Conservation (phyloP, 2,888 invertebrate genomes). For the Caenorhabditis sulstoni region DNA sequence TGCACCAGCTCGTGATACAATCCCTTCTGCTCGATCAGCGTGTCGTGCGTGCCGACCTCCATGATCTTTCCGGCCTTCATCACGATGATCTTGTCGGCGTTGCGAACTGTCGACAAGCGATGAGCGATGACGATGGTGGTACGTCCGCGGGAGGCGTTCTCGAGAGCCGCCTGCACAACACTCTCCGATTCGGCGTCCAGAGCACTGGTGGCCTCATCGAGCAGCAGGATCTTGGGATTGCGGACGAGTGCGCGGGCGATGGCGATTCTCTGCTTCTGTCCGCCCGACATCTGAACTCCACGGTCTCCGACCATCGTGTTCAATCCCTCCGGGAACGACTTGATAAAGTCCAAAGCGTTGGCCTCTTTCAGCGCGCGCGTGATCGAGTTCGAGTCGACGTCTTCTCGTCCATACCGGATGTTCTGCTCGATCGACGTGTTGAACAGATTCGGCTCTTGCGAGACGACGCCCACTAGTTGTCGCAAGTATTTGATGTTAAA, state of each 20-base stretch:
- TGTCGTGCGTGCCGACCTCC: conserved; percentile 85
- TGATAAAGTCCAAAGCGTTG: conserved; percentile 82
- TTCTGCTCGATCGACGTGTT: conserved; percentile 83
- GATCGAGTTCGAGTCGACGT: conserved; percentile 71
- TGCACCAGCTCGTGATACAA: conserved; percentile 85
- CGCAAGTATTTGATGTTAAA: conserved; percentile 83
- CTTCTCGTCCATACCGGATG: conserved; percentile 80
- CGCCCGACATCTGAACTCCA: conserved; percentile 82
- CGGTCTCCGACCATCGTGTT: conserved; percentile 82
- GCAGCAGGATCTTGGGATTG: conserved; percentile 68
- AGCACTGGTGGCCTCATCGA: conserved; percentile 76
- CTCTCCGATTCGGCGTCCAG: conserved; percentile 72
- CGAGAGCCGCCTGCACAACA: conserved; percentile 72
- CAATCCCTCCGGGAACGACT: conserved; percentile 80
- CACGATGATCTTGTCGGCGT: conserved; percentile 82
- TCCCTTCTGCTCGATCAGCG: conserved; percentile 84
- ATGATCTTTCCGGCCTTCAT: conserved; percentile 81
- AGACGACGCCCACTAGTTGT: conserved; percentile 81
- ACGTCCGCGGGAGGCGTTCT: conserved; percentile 78
- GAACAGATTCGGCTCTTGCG: conserved; percentile 85
- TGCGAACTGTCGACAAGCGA: conserved; percentile 83
- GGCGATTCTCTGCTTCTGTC: conserved; percentile 82
- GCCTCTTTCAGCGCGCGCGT: conserved; percentile 79
- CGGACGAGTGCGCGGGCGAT: conserved; percentile 81
- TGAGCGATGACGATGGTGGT: conserved; percentile 83